phyloP scores from a whole-genome alignment of 2,888 invertebrate genomes.

The Blera fallax region DNA sequence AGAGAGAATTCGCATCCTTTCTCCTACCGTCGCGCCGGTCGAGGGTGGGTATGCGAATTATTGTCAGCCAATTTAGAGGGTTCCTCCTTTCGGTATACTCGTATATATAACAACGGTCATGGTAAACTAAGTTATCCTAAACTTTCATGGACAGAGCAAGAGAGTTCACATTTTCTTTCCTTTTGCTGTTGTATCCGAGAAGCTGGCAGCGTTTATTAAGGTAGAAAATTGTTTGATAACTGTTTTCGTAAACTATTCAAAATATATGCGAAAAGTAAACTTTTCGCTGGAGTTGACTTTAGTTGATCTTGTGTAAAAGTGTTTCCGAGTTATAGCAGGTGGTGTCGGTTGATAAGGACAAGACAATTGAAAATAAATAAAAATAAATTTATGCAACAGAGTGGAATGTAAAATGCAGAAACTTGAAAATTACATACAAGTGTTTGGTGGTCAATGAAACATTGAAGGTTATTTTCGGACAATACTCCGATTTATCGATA shows the following conservation, averaged over 20 bases:
- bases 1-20: not conserved
- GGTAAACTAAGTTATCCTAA: conserved; percentile 21
- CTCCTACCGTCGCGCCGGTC: not conserved
- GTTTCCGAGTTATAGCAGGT: conserved; percentile 4
- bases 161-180: not conserved
- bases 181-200: not conserved
- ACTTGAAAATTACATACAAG: not conserved
- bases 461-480: not conserved
- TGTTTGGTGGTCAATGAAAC: not conserved
- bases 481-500: too few relatives aligned
- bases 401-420: not conserved
- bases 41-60: conserved; percentile 10
- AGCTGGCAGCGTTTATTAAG: conserved; percentile 22
- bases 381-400: not conserved
- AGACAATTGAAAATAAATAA: not conserved
- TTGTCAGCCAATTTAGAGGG: conserved; percentile 33
- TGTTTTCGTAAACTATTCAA: conserved; percentile 26
- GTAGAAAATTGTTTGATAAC: conserved; percentile 34
- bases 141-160: not conserved
- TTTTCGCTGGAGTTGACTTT: conserved; percentile 14
- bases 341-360: not conserved
- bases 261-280: conserved; percentile 20
- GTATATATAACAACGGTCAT: conserved; percentile 5
- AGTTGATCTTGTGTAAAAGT: conserved; percentile 12
- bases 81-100: conserved; percentile 6